Evolutionary conservation across 2,797 vertebrate species (phyloP), one percentile per base, ranked within the genome.

Genomic region (Euthynnus affinis): DNA sequence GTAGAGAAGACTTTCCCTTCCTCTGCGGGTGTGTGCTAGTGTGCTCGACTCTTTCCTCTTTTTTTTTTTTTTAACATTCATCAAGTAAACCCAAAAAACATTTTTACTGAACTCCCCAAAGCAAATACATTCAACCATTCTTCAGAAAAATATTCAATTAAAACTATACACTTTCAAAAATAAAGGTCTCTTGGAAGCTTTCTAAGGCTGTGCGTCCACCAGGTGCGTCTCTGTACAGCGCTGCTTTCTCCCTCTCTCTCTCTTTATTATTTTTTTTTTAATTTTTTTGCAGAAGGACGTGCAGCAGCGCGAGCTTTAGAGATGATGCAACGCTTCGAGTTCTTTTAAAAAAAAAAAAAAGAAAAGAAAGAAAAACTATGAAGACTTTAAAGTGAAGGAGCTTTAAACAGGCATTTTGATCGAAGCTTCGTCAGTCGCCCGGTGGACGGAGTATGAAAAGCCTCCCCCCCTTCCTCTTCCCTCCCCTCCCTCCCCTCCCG

Each of bases 71-170:
- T 29, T 29, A 9, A 91, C 88, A 91, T 92, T 92, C 91, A 86
- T 76, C 83, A 76, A 58, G 51, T 74, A 34, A 74, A 74, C n/a
- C 40, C 67, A 76, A 74, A 1, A 72, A 57, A 34, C n/a, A n/a
- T n/a, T n/a, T 52, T 69, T 25, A 29, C 60, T 10, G 5, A 34
- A 69, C 76, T 48, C 56, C 81, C 51, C 37, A 82, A 87, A 81
- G 70, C 75, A 87, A 90, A 84, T 91, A 91, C 91, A 91, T 91
- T 91, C 86, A 90, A 84, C 64, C 81, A 82, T 81, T 85, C 85
- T 64, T 79, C 89, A 85, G 76, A 88, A 85, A 90, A 87, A 90
- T 84, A 91, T 14, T 82, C 71, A 77, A 78, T 83, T 67, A 48
- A 81, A 89, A 86, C 80, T 86, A 20, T 84, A 86, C 81, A 78